These are phyloP conservation scores for Synaphobranchus kaupii DNA, from an alignment of 2,797 vertebrate genomes.

Conservation along the genomic window DNA sequence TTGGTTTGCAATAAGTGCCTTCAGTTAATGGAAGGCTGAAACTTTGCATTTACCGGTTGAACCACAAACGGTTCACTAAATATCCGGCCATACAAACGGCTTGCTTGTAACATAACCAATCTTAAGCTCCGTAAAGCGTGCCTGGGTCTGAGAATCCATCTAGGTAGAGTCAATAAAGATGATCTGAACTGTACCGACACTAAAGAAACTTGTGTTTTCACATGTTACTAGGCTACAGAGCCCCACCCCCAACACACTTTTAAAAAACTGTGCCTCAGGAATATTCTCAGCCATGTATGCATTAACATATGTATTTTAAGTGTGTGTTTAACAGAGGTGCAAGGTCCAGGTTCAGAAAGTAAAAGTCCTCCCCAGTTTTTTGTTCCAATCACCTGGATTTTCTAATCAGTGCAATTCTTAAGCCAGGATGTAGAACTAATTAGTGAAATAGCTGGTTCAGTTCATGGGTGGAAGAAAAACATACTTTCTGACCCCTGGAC, in stretches of 20 bases:
- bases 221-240: not conserved
- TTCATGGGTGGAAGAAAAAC: too few species aligned
- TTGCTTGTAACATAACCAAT: not conserved
- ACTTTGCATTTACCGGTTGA: not conserved
- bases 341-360: too few species aligned
- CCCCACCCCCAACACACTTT: not conserved
- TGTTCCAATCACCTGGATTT: too few species aligned
- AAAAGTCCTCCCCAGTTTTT: too few species aligned
- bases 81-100: not conserved
- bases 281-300: not conserved
- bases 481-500: too few species aligned
- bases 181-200: not conserved
- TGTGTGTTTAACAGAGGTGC: not conserved
- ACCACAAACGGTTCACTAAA: not conserved
- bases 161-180: not conserved
- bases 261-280: slow-evolving; percentile 7
- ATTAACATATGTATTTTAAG: not conserved
- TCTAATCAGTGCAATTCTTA: too few species aligned
- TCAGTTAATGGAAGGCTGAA: not conserved
- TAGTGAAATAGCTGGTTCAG: too few species aligned
- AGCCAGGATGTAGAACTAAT: too few species aligned
- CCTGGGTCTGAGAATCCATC: not conserved
- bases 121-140: not conserved
- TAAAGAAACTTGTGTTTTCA: not conserved
- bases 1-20: not conserved